Evolutionary conservation across 2,113 vertebrate genomes (phyloP).

Genomic region (Urocolius indicus): DNA sequence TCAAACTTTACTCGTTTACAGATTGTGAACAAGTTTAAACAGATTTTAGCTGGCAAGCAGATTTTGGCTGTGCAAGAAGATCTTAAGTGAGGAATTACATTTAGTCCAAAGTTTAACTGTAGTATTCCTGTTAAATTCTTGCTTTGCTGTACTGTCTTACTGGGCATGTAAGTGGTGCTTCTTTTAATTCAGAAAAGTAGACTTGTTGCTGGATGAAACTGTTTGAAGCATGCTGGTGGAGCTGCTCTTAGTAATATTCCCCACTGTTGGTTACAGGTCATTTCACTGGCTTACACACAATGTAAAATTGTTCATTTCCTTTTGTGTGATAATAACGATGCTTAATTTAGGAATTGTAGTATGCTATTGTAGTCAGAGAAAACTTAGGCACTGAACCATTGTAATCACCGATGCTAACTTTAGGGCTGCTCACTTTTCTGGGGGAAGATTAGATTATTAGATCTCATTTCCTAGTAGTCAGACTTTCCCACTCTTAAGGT

Average conservation of each 20-base stretch:
- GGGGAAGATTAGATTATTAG: not conserved
- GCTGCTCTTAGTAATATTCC: not conserved
- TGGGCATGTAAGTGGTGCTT: not conserved
- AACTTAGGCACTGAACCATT: not conserved
- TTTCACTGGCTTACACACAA: not conserved
- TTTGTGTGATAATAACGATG: not conserved
- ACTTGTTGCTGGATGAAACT: not conserved
- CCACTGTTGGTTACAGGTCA: not conserved
- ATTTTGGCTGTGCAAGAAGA: not conserved
- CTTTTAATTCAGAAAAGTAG: not conserved
- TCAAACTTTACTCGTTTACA: not conserved
- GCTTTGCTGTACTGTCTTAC: not conserved
- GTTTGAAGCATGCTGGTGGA: not conserved
- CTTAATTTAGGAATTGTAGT: constrained; percentile 12
- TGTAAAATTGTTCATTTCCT: not conserved
- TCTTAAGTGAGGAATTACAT: not conserved
- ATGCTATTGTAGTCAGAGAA: not conserved
- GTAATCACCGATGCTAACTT: not conserved
- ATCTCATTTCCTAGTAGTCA: not conserved
- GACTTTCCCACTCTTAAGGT: not conserved
- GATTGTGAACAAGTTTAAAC: not conserved
- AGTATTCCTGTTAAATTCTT: not conserved
- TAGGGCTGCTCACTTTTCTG: not conserved
- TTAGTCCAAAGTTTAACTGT: not conserved
- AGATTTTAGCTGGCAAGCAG: not conserved